A percentile compares a stretch with the other conserved stretches of the same genome.
Evolutionary conservation across 2,888 invertebrate genomes (phyloP).

Genomic region (Tachina grossa): DNA sequence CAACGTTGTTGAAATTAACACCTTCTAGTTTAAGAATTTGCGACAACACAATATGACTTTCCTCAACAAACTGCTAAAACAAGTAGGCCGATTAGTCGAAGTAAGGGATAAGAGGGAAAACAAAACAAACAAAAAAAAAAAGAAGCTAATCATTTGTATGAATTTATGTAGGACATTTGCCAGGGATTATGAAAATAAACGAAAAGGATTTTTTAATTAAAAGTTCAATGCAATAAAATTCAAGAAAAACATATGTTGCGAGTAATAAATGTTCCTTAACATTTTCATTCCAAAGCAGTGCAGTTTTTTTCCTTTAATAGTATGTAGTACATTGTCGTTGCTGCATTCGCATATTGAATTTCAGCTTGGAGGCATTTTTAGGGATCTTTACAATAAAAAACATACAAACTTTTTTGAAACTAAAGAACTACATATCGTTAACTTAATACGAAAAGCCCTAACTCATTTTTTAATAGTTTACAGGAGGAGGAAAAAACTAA

Average conservation of each 20-base stretch:
- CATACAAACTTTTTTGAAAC: not conserved
- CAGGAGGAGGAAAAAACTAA: too few relatives aligned
- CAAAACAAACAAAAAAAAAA: conserved; percentile 13
- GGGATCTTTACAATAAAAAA: too few relatives aligned
- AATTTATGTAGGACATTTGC: conserved; percentile 59
- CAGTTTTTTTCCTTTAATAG: not conserved
- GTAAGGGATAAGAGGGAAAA: not conserved
- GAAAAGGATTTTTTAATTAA: conserved; percentile 66
- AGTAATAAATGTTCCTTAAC: conserved; percentile 58
- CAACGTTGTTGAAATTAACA: conserved; percentile 67
- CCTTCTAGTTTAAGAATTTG: conserved; percentile 64
- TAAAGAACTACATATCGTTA: not conserved
- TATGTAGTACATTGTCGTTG: not conserved
- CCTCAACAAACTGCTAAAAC: not conserved
- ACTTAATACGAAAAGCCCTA: too few relatives aligned
- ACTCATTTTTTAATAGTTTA: too few relatives aligned
- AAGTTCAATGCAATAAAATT: conserved; percentile 68
- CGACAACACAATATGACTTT: conserved; percentile 30
- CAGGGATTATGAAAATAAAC: conserved; percentile 62
- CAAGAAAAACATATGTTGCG: conserved; percentile 58
- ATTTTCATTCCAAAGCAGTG: conserved; percentile 6
- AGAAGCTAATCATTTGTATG: conserved; percentile 66
- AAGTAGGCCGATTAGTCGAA: not conserved
- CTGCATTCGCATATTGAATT: not conserved
- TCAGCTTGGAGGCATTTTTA: conserved; percentile 1